Conservation (phyloP, 2,797 vertebrate genomes). For the Rhinoraja longicauda region DNA sequence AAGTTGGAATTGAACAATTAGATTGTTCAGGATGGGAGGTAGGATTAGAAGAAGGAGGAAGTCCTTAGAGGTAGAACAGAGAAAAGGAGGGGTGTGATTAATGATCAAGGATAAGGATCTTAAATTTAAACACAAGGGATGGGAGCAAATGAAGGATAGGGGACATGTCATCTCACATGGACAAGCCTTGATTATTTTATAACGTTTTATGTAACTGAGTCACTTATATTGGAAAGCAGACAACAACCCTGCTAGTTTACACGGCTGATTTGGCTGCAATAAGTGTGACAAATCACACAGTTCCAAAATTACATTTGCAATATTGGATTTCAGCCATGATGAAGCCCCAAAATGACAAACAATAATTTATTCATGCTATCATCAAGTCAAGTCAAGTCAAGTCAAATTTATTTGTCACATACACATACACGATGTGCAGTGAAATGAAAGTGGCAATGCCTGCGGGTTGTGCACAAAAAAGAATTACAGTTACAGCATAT, state of each 20-base stretch:
- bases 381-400: no score
- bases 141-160: neutral
- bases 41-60: constrained; percentile 44
- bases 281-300: neutral
- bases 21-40: neutral
- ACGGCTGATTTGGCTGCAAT: neutral
- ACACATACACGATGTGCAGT: no score
- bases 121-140: neutral
- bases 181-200: neutral
- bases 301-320: neutral
- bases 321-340: neutral
- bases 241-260: neutral
- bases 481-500: no score
- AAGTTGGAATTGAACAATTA: neutral
- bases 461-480: no score
- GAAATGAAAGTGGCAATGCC: no score
- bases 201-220: neutral
- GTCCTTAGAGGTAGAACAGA: constrained; percentile 46
- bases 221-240: neutral
- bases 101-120: neutral
- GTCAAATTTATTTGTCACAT: no score
- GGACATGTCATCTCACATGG: neutral
- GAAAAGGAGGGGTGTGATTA: neutral
- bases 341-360: neutral
- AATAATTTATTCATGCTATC: neutral